Evolutionary conservation across 2,888 invertebrate genomes (phyloP).

Genomic region (Cybosia mesomella): DNA sequence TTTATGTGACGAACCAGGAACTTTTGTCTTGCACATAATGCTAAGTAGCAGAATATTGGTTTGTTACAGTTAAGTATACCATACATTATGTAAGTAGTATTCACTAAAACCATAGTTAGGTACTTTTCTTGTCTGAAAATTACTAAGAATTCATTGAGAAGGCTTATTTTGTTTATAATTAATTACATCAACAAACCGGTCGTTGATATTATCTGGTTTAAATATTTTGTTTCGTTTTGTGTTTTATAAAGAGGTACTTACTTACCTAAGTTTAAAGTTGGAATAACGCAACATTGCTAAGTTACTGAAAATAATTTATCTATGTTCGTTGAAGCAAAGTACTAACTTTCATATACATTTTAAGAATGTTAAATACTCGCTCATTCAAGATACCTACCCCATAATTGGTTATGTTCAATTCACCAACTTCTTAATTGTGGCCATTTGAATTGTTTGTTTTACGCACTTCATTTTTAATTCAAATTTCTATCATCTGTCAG

Average conservation of each 20-base stretch:
- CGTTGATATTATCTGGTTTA: not conserved
- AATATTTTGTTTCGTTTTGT: slow-evolving; percentile 1
- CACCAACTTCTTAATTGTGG: not conserved
- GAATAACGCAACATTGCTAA: no score
- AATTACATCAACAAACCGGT: no score
- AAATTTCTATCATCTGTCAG: slow-evolving; percentile 11
- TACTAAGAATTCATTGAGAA: no score
- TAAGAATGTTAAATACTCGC: not conserved
- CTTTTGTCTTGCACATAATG: slow-evolving; percentile 2
- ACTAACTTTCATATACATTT: not conserved
- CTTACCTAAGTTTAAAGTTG: no score
- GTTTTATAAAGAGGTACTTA: not conserved
- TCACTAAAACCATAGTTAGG: not conserved
- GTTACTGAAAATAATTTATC: no score
- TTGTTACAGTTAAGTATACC: not conserved
- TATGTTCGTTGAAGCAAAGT: not conserved
- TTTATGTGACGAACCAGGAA: slow-evolving; percentile 40
- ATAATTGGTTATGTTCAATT: not conserved
- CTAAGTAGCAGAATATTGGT: not conserved
- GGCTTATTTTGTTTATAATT: no score
- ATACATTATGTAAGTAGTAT: not conserved
- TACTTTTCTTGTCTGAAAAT: no score
- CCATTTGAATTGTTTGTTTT: slow-evolving; percentile 26
- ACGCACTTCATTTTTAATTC: slow-evolving; percentile 14
- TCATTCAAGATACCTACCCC: not conserved